Conservation (phyloP, 2,888 invertebrate species). For the Pherbina coryleti region DNA sequence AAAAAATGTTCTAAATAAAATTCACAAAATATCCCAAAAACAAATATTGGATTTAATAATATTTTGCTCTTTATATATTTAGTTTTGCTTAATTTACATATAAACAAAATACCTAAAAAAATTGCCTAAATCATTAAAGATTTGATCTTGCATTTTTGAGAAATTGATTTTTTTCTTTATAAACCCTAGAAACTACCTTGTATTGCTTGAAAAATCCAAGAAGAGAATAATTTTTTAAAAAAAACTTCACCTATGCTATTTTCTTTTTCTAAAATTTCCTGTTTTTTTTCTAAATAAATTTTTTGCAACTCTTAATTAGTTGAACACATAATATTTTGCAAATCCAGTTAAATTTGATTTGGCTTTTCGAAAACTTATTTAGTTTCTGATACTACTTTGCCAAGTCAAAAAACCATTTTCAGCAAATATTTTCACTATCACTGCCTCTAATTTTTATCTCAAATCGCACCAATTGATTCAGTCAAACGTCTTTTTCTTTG, state of each 20-base stretch:
- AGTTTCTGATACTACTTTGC: no score
- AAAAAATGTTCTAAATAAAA: neutral
- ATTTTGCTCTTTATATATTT: conserved; percentile 17
- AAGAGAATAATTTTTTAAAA: neutral
- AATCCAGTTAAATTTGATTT: no score
- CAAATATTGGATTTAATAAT: neutral
- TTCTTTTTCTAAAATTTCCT: neutral
- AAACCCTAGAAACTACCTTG: neutral
- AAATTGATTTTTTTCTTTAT: neutral
- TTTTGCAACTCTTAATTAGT: no score
- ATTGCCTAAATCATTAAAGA: neutral
- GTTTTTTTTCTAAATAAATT: neutral
- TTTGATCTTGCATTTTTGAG: neutral
- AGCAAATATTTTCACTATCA: neutral
- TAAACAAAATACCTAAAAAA: neutral
- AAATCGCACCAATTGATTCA: conserved; percentile 1
- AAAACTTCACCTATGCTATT: neutral
- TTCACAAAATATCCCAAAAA: neutral
- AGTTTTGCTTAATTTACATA: conserved; percentile 3
- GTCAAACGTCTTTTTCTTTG: neutral
- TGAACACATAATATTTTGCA: no score
- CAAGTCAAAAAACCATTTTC: no score
- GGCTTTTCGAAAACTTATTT: no score
- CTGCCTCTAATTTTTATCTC: neutral
- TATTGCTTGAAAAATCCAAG: conserved; percentile 1